Base-by-base conservation (phyloP, 2,113 vertebrate genomes). In the Nestor notabilis region DNA sequence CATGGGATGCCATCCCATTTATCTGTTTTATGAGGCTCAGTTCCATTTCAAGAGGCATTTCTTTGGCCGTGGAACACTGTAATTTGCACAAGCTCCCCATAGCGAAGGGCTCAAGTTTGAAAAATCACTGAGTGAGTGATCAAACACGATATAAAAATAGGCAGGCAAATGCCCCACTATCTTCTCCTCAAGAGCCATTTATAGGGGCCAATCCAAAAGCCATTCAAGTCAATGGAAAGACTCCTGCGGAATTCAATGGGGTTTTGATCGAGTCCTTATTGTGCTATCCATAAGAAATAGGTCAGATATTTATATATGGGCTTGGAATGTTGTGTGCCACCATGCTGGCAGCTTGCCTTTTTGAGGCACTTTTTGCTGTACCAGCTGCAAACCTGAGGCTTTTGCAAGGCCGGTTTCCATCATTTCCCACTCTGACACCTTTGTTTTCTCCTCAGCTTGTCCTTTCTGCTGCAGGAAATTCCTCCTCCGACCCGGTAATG, bases 181-280 rank as follows among this genome's bases (percentile, higher is more conserved):
- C 96, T 83, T 50, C 95, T 95, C 91, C 95, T 97, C 95, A 31
- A 89, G 94, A 96, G 92, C 94, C 97, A 93, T 96, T 97, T 96
- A 95, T 96, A 97, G 96, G 92, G 95, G 81, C 94, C 95, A 95
- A 91, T 92, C 74, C 95, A 91, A 95, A 97, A 97, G 92, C 91
- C 94, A 95, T 64, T 96, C 94, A 97, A 97, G 89, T 89, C 96
- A 81, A 97, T 79, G 96, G 96, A 96, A 97, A 97, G 89, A 23
- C 95, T 95, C 94, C 96, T 76, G 97, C 96, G 29, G 96, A 87
- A 95, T 97, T 97, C 96, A 96, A 95, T 96, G 95, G 94, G 61
- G 89, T 95, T 97, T 97, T 97, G 96, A 97, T 96, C 94, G 77
- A 97, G 95, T 87, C 96, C 97, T 97, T 95, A 97, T 95, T 97